A percentile compares a stretch with the other conserved stretches of the same genome.
These are phyloP conservation scores for Scalopus aquaticus DNA, from an alignment of 2,113 vertebrate genomes.

Conservation along the genomic window DNA sequence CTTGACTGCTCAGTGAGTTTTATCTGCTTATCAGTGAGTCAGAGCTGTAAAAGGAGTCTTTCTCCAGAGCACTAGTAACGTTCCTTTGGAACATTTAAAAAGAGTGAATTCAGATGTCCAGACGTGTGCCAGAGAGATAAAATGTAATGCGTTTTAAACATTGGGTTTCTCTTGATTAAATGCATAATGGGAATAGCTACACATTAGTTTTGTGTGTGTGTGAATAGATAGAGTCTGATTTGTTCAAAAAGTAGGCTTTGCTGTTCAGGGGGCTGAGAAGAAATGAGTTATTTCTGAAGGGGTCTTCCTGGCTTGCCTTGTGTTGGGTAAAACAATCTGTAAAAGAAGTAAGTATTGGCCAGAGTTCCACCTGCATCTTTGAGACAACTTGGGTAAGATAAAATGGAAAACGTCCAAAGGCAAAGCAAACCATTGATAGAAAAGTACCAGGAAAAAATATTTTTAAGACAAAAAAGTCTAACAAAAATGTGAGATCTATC, in stretches of 20 bases:
- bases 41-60: neutral
- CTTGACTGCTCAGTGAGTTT: conserved; percentile 20
- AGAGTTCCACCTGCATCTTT: conserved; percentile 9
- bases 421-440: neutral
- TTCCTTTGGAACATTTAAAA: conserved; percentile 50
- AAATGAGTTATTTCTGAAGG: conserved; percentile 40
- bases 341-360: neutral
- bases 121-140: conserved; percentile 38
- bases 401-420: neutral
- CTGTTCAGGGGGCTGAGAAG: conserved; percentile 2
- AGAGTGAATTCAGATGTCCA: conserved; percentile 40
- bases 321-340: neutral
- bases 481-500: neutral
- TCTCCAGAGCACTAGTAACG: neutral
- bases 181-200: neutral
- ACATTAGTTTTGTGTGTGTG: neutral
- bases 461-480: conserved; percentile 1
- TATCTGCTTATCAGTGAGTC: conserved; percentile 24
- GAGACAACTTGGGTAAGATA: conserved; percentile 30
- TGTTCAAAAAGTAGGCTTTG: conserved; percentile 31
- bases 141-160: neutral
- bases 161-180: conserved; percentile 28
- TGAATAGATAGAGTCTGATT: neutral
- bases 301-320: neutral
- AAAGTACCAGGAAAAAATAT: conserved; percentile 22